These are phyloP conservation scores for Allygus modestus DNA, from an alignment of 2,888 invertebrate species.

Conservation along the genomic window DNA sequence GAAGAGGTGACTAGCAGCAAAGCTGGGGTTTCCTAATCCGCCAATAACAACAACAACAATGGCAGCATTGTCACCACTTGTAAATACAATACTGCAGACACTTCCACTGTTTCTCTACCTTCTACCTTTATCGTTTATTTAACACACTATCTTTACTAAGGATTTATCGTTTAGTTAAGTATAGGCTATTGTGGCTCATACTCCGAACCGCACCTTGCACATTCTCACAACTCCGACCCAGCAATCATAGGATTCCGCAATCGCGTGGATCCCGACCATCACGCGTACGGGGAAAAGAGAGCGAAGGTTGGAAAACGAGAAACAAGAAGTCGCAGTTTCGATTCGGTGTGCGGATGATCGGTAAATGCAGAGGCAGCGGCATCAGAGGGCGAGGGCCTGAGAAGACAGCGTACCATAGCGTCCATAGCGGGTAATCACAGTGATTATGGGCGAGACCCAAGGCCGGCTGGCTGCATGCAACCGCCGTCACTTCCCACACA, in stretches of 20 bases:
- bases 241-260: constrained; percentile 6
- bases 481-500: constrained; percentile 53
- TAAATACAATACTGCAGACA: too few species aligned
- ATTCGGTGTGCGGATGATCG: constrained; percentile 35
- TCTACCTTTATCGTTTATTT: too few species aligned
- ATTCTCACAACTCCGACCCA: background rate
- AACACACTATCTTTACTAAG: too few species aligned
- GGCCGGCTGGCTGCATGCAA: constrained; percentile 48
- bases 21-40: too few species aligned
- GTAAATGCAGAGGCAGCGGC: constrained; percentile 27
- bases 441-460: constrained; percentile 12
- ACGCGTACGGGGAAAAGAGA: background rate
- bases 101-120: too few species aligned
- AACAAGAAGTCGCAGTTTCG: constrained; percentile 14
- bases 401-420: constrained; percentile 51
- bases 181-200: too few species aligned
- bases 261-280: constrained; percentile 36
- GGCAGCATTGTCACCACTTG: too few species aligned
- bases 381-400: constrained; percentile 8
- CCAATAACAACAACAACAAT: too few species aligned
- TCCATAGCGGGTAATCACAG: constrained; percentile 32
- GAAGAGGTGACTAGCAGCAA: too few species aligned
- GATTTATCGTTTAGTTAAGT: too few species aligned
- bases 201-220: too few species aligned
- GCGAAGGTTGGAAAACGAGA: background rate